Evolutionary conservation across 92 coral and sea anemone species (phyloP), one percentile per base, ranked within the genome.

Genomic region (Plumapathes pennacea): DNA sequence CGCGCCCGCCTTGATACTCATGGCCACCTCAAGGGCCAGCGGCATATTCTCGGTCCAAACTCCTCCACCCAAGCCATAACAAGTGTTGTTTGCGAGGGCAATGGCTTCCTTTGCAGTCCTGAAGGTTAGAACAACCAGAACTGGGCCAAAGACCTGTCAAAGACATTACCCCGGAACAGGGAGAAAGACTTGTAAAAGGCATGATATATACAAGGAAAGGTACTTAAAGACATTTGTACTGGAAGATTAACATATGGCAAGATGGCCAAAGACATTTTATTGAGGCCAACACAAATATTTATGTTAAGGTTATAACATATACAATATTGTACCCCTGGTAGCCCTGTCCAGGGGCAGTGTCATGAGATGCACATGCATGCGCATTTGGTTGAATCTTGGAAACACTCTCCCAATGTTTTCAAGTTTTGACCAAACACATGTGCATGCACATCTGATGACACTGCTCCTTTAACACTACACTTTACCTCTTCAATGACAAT

Each of bases 21-120:
- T 67, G 1, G 95, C 97, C 37, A 91, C 96, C 57, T 91, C 97
- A 45, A 88, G 67, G 20, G 92, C 95, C 10, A 91, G 84, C 0
- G 96, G 76, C 50, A 88, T 57, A 62, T 91, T 88, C 68, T 91
- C 97, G 34, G 89, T 91, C 97, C 97, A 91, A 1, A 91, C 97
- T 52, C 97, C 88, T 19, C 92, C 86, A 4, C 74, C 97, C 14
- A 91, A 84, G 23, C 97, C 97, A 69, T 81, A 91, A 56, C 71
- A 83, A 4, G 97, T 91, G 83, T 91, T 91, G 61, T 91, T 91
- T 18, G 97, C 97, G 11, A 91, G 60, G 8, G 97, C 92, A 27
- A 91, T 84, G 59, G 96, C 97, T 70, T 91, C 97, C 64, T 91
- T 91, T 17, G 97, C 96, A 3, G 97, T 91, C 57, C 97, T 72